These are phyloP conservation scores for Cydia amplana DNA, from an alignment of 1,140 invertebrate species.

Conservation along the genomic window DNA sequence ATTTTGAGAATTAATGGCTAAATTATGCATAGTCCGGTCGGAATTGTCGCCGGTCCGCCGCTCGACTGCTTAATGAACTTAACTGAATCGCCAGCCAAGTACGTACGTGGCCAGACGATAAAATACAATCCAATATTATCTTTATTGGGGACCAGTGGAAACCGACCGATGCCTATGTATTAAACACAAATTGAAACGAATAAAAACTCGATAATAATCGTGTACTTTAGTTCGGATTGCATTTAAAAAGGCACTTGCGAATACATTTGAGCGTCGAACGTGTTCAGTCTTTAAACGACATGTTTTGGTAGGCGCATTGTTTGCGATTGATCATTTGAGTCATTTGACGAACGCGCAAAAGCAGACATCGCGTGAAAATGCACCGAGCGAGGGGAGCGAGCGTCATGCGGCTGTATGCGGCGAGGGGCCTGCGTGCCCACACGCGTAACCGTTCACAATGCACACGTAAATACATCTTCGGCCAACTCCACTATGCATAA, in stretches of 20 bases:
- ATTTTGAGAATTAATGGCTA: constrained; percentile 73
- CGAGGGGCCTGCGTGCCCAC: constrained; percentile 56
- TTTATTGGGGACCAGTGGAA: constrained; percentile 22
- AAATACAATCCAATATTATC: constrained; percentile 40
- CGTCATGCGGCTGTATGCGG: constrained; percentile 43
- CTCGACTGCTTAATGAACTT: constrained; percentile 62
- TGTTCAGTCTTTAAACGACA: constrained; percentile 42
- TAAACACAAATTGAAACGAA: constrained; percentile 23
- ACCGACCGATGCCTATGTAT: constrained; percentile 8
- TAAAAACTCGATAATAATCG: constrained; percentile 31
- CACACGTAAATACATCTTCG: constrained; percentile 71
- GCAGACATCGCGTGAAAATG: constrained; percentile 47
- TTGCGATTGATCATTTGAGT: constrained; percentile 47
- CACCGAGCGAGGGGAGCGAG: constrained; percentile 52
- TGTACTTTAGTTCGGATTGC: constrained; percentile 10
- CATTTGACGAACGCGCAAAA: constrained; percentile 38
- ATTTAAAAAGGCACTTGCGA: constrained; percentile 42
- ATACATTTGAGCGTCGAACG: constrained; percentile 42
- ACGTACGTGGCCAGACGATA: constrained; percentile 45
- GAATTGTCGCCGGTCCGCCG: constrained; percentile 62
- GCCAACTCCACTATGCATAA: constrained; percentile 67
- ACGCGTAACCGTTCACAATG: constrained; percentile 63
- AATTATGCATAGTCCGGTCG: constrained; percentile 74
- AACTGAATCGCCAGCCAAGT: constrained; percentile 51
- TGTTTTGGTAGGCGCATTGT: constrained; percentile 39